These are phyloP conservation scores for Echinarachnius parma DNA, from an alignment of 53 echinoderm and acorn worm genomes.

Conservation along the genomic window DNA sequence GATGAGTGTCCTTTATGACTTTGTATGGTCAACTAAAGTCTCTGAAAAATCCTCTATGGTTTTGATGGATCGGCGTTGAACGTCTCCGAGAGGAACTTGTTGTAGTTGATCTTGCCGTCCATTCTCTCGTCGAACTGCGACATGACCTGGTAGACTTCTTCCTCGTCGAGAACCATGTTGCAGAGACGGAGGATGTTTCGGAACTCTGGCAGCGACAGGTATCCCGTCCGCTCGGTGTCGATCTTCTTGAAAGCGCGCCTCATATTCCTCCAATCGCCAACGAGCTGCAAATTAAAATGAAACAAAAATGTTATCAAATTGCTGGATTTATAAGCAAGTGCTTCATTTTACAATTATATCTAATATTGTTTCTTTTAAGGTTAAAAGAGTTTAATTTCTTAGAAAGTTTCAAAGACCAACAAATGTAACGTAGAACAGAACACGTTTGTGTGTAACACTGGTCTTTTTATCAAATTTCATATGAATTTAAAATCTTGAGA, in stretches of 20 bases:
- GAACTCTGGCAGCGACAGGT: constrained; percentile 91
- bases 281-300: constrained; percentile 59
- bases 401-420: too few relatives aligned
- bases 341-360: too few relatives aligned
- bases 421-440: too few relatives aligned
- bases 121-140: constrained; percentile 94
- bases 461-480: too few relatives aligned
- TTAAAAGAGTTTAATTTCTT: too few relatives aligned
- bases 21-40: too few relatives aligned
- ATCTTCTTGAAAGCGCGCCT: constrained; percentile 92
- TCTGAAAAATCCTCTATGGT: too few relatives aligned
- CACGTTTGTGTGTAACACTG: too few relatives aligned
- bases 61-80: constrained; percentile 63
- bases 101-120: constrained; percentile 96
- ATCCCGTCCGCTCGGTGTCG: constrained; percentile 78
- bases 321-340: too few relatives aligned
- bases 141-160: constrained; percentile 97
- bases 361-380: too few relatives aligned
- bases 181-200: constrained; percentile 77
- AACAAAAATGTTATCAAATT: neutral
- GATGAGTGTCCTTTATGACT: too few relatives aligned
- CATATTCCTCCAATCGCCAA: constrained; percentile 92
- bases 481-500: too few relatives aligned
- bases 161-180: constrained; percentile 81
- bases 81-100: constrained; percentile 82